A percentile compares a stretch with the other conserved stretches of the same genome.
Conservation (phyloP, 2,113 vertebrate genomes). For the Sarotherodon lohbergeri region DNA sequence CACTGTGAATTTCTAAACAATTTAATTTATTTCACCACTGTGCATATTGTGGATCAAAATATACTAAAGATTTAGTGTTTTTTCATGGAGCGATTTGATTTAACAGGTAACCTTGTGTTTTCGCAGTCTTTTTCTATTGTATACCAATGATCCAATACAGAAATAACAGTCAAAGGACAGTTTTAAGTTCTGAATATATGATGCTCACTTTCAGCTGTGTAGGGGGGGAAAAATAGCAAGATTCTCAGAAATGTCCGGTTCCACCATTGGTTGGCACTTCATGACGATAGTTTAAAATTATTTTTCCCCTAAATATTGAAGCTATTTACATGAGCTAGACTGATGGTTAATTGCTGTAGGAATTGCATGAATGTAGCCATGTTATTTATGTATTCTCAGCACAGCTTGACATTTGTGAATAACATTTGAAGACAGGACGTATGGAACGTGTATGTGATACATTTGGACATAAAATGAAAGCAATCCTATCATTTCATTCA, state of each 20-base stretch:
- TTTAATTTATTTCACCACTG: background rate
- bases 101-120: background rate
- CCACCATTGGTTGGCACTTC: background rate
- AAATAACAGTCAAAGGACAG: background rate
- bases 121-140: background rate
- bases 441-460: background rate
- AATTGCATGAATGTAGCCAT: background rate
- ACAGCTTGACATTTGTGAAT: background rate
- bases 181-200: background rate
- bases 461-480: background rate
- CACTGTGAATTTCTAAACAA: background rate
- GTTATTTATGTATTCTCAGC: background rate
- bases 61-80: background rate
- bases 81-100: background rate
- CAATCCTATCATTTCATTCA: background rate
- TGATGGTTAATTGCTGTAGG: constrained; percentile 20
- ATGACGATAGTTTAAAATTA: background rate
- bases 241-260: background rate
- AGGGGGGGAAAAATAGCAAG: background rate
- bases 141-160: background rate
- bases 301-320: constrained; percentile 26
- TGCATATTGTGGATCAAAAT: background rate
- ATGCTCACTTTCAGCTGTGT: background rate
- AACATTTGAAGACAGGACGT: background rate
- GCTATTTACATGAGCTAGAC: constrained; percentile 5